Evolutionary conservation across 2,113 vertebrate species (phyloP).

Genomic region (Donacobius atricapilla): DNA sequence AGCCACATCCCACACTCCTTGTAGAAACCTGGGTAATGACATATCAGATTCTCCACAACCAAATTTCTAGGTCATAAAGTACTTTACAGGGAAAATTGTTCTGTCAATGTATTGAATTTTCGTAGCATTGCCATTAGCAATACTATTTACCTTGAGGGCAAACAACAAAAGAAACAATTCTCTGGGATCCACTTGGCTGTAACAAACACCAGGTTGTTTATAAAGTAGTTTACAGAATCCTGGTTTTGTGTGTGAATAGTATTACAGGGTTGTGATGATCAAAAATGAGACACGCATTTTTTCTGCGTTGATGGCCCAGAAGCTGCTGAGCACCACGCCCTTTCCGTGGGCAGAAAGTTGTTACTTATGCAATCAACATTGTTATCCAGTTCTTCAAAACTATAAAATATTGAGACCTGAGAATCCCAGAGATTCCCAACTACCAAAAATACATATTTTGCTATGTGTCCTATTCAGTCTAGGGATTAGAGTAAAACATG

Average conservation of each 20-base stretch:
- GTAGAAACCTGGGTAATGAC: neutral
- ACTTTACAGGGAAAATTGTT: constrained; percentile 26
- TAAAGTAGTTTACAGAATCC: neutral
- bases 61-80: neutral
- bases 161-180: neutral
- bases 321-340: neutral
- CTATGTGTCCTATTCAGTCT: neutral
- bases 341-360: neutral
- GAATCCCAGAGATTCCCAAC: neutral
- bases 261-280: neutral
- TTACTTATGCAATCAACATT: neutral
- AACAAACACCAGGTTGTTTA: neutral
- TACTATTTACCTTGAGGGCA: neutral
- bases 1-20: neutral
- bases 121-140: neutral
- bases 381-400: neutral
- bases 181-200: neutral
- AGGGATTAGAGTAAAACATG: neutral
- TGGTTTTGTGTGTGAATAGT: neutral
- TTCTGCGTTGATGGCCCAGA: neutral
- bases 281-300: neutral
- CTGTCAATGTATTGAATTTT: constrained; percentile 39
- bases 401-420: neutral
- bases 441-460: neutral
- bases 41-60: neutral